Conservation (phyloP, 2,888 invertebrate genomes). For the Galerucella nymphaeae region DNA sequence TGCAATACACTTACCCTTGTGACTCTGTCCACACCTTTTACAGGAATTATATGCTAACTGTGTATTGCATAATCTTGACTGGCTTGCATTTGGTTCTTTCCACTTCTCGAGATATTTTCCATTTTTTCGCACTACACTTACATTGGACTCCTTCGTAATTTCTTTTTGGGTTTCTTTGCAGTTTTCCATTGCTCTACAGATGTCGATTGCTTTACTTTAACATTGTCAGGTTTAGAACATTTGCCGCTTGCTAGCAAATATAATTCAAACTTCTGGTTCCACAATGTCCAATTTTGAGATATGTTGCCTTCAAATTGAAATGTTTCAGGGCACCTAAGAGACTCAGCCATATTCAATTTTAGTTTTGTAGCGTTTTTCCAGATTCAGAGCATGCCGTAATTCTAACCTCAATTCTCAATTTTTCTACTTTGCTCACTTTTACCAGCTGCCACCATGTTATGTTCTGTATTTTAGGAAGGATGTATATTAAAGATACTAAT, state of each 20-base stretch:
- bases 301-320: background rate
- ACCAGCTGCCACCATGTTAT: too few species aligned
- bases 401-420: too few species aligned
- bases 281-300: slow-evolving; percentile 23
- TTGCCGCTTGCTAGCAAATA: slow-evolving; percentile 31
- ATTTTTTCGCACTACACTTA: too few species aligned
- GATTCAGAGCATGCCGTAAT: too few species aligned
- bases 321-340: too few species aligned
- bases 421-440: too few species aligned
- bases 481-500: too few species aligned
- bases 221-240: slow-evolving; percentile 15
- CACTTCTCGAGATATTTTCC: background rate
- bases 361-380: too few species aligned
- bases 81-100: background rate
- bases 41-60: background rate
- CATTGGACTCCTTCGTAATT: background rate
- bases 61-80: background rate
- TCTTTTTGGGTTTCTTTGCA: background rate
- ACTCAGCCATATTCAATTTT: too few species aligned
- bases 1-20: background rate
- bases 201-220: slow-evolving; percentile 28
- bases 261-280: slow-evolving; percentile 30
- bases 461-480: too few species aligned
- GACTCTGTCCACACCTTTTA: background rate
- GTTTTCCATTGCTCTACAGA: slow-evolving; percentile 33